Evolutionary conservation across 1,140 invertebrate species (phyloP), one percentile per base, ranked within the genome.

Genomic region (Drosophila busckii): DNA sequence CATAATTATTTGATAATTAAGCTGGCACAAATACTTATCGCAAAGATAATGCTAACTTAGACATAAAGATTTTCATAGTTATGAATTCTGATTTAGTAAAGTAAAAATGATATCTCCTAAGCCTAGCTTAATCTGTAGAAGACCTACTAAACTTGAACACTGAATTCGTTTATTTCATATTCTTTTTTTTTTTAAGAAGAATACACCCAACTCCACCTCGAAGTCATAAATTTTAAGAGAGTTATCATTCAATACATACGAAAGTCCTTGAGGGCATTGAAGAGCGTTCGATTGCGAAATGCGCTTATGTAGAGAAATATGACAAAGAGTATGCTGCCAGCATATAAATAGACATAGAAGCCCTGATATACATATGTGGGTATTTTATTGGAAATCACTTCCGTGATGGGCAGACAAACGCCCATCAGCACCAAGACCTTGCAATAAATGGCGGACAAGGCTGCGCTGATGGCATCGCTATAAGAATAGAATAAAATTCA

Each of bases 321-420:
- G 13, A 96, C 90, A 86, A 95, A 96, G 2, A 90, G 53, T 8
- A 96, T 92, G 70, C 93, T 94, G 12, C 90, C 90, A 4, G 91
- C 80, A 83, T 95, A 95, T 29, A 96, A 88, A 80, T 94, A 96
- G 0, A 95, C 88, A 70, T 95, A 95, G 85, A 94, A 95, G n/a
- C 92, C 92, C 91, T 94, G 89, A 71, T 92, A 91, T 31, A 91
- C 89, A 52, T 89, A 89, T 4, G 89, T 88, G 5, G 90, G 90
- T 23, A 92, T 90, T 75, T 89, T 88, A 29, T 89, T 88, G 23
- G 91, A 91, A 32, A 93, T 90, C 32, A 91, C 91, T 67, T 92
- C 91, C 8, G 91, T 91, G 45, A 92, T 89, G 2, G 91, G 91
- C 38, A 92, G 89, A 22, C 91, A 90, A 34, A 93, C 90, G 3